These are phyloP conservation scores for Philopotamus ludificatus DNA, from an alignment of 1,140 invertebrate species.

Conservation along the genomic window DNA sequence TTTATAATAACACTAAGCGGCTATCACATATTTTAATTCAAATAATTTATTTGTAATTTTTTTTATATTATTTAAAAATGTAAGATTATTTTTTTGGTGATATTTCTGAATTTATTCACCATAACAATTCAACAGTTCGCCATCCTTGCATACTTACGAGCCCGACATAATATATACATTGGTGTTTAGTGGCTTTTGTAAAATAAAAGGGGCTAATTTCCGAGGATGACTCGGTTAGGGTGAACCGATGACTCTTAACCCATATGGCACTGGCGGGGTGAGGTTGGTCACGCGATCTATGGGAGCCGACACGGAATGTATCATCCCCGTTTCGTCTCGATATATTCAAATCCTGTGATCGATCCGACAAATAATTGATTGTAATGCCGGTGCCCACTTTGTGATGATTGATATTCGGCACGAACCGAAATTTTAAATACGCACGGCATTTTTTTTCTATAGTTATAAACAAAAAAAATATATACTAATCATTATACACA, in stretches of 20 bases:
- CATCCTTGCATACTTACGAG: no score
- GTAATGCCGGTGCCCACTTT: neutral
- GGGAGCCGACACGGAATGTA: neutral
- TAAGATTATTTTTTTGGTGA: no score
- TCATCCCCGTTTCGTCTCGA: neutral
- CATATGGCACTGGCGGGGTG: constrained; percentile 34
- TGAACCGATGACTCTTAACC: constrained; percentile 32
- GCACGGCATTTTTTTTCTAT: neutral
- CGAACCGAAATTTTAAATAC: no score
- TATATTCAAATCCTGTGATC: neutral
- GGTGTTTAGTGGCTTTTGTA: constrained; percentile 11
- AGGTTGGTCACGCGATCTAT: constrained; percentile 19
- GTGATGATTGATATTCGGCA: neutral
- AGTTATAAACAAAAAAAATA: neutral
- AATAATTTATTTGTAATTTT: no score
- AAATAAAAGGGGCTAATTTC: constrained; percentile 2
- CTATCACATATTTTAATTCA: no score
- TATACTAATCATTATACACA: no score
- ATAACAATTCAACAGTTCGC: no score
- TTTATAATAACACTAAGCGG: no score
- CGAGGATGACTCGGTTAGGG: constrained; percentile 20
- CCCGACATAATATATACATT: no score
- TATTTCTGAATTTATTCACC: no score
- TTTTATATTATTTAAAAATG: no score
- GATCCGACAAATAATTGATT: neutral